Evolutionary conservation across 92 coral and sea anemone species (phyloP).

Genomic region (Epizoanthus stellaris): DNA sequence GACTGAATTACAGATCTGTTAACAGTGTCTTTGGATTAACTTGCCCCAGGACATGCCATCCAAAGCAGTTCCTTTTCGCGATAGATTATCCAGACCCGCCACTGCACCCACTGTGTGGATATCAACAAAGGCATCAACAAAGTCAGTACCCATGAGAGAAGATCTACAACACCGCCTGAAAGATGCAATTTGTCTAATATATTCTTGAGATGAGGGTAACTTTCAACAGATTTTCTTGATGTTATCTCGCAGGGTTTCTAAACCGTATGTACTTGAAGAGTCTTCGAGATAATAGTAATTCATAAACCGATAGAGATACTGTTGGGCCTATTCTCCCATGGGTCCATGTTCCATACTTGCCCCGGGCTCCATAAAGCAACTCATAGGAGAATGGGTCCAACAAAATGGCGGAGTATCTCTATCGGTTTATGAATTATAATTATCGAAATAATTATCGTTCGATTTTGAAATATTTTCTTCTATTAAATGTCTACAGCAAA

Average conservation of each 20-base stretch:
- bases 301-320: too few relatives aligned
- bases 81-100: constrained; percentile 16
- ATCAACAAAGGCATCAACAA: constrained; percentile 32
- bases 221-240: constrained; percentile 13
- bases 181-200: constrained; percentile 35
- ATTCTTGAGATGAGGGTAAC: constrained; percentile 20
- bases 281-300: not conserved
- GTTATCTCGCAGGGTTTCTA: constrained; percentile 31
- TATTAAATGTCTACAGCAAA: too few relatives aligned
- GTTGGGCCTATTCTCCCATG: too few relatives aligned
- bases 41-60: constrained; percentile 66
- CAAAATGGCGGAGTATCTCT: too few relatives aligned
- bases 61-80: constrained; percentile 45
- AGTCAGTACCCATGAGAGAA: constrained; percentile 33
- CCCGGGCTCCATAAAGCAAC: too few relatives aligned
- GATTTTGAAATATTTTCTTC: too few relatives aligned
- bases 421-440: too few relatives aligned
- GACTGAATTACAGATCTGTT: constrained; percentile 42
- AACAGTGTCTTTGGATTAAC: constrained; percentile 14
- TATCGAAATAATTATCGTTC: too few relatives aligned
- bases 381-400: too few relatives aligned
- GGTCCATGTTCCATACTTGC: too few relatives aligned
- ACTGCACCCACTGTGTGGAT: constrained; percentile 12
- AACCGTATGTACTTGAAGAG: constrained; percentile 15
- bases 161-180: constrained; percentile 35